phyloP scores from a whole-genome alignment of 2,888 invertebrate genomes.

The Coelopa pilipes region DNA sequence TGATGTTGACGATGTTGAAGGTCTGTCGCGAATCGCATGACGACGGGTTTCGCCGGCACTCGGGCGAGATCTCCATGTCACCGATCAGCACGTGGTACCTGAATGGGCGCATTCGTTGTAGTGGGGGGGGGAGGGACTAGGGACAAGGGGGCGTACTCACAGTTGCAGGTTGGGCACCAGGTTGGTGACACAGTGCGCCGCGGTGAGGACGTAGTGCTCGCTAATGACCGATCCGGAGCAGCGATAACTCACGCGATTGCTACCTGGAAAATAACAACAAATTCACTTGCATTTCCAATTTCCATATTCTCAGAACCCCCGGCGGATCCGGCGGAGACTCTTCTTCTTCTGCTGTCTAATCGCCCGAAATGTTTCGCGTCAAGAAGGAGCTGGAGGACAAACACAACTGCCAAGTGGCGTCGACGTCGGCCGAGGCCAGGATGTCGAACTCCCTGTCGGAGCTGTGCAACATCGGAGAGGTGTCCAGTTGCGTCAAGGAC shows the following conservation, averaged over 20 bases:
- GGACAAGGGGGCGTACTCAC: constrained; percentile 54
- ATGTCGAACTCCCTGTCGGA: neutral
- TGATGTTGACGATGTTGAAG: constrained; percentile 67
- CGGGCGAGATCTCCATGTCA: constrained; percentile 69
- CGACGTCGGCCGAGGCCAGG: neutral
- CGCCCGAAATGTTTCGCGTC: no score
- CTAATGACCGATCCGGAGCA: constrained; percentile 74
- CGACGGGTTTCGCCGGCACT: constrained; percentile 62
- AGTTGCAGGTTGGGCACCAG: constrained; percentile 67
- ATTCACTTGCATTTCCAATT: constrained; percentile 7
- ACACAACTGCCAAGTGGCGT: neutral
- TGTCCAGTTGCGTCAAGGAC: constrained; percentile 25
- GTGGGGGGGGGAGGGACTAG: no score
- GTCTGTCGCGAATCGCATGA: constrained; percentile 70
- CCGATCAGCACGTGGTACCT: constrained; percentile 74
- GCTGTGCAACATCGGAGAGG: constrained; percentile 2
- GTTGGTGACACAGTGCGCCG: constrained; percentile 77
- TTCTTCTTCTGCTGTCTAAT: neutral
- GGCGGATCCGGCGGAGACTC: no score
- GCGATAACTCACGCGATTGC: constrained; percentile 59
- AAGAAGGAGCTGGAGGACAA: no score
- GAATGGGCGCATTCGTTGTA: no score
- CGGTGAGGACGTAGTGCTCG: constrained; percentile 76
- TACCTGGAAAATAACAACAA: constrained; percentile 48
- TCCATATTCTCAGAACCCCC: neutral